Base-by-base conservation (phyloP, 2,113 vertebrate genomes). In the Probosciger aterrimus region DNA sequence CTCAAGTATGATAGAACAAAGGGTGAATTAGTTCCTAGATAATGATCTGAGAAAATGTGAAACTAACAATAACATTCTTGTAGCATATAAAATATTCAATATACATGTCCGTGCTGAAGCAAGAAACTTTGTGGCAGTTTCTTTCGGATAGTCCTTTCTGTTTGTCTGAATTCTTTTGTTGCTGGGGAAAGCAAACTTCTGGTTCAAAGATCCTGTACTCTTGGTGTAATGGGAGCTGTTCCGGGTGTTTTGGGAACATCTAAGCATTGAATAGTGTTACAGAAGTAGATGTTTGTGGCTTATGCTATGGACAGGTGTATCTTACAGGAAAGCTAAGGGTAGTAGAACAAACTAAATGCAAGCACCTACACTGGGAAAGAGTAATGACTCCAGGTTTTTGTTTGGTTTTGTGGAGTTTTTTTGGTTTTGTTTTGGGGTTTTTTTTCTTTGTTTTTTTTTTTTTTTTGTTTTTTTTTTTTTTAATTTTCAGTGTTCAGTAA, bases 21-120 rank as follows among this genome's bases (percentile, higher is more conserved):
- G 88, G 43, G 73, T 81, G 82, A 95, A 77, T 88, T 75, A 68
- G 39, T 43, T 84, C 73, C 60, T 82, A 83, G 87, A 78, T 90
- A 78, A 39, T 7, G 10, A 63, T 94, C 63, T 37, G 55, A 91
- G 74, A 69, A 86, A 63, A 70, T 12, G 28, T 23, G 71, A 52
- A 78, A 76, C 35, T 46, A 65, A 28, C 59, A 87, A 24, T 28
- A 69, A 50, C 18, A 12, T 43, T 62, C 68, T 63, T 86, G 12
- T 35, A 74, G 55, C 37, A 3, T 14, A 74, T 86, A 15, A 74
- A 93, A 77, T 91, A 90, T 74, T 80, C 73, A 80, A 43, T 10
- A 27, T 18, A 9, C 27, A 2, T 6, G 43, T 39, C 70, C 28
- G 23, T 1, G 2, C n/a, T 59, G 39, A 62, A 63, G 28, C 44